phyloP scores from a whole-genome alignment of 2,797 vertebrate species.

The Cottoperca gobio region DNA sequence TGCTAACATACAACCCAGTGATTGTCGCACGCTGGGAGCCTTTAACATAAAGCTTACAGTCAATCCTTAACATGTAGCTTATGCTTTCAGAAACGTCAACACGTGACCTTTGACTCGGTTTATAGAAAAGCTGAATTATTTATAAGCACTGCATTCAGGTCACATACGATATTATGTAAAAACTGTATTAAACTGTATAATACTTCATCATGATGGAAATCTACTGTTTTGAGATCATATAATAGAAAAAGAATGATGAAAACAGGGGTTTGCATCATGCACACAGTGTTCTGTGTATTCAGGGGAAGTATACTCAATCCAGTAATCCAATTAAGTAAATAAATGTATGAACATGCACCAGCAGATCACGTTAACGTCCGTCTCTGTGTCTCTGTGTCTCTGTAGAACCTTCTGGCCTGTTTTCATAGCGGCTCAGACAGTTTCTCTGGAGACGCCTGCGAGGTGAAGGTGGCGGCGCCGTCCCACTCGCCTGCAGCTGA shows the following conservation, averaged over 20 bases:
- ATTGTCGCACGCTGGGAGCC: background rate
- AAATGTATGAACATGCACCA: background rate
- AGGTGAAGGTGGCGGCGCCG: constrained; percentile 97
- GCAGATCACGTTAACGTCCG: background rate
- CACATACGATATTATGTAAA: background rate
- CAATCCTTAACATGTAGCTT: constrained; percentile 40
- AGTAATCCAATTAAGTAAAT: background rate
- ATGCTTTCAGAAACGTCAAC: constrained; percentile 34
- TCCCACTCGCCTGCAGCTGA: constrained; percentile 93
- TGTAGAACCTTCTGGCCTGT: constrained; percentile 93
- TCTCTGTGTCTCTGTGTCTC: background rate
- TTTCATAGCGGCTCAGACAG: constrained; percentile 95
- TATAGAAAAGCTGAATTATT: constrained; percentile 44
- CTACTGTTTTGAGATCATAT: background rate
- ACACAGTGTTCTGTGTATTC: background rate
- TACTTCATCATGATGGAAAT: background rate
- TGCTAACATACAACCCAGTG: no score
- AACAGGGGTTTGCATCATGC: background rate
- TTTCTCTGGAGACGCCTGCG: constrained; percentile 95
- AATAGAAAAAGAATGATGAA: no score
- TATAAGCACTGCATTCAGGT: constrained; percentile 27
- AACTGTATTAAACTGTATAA: background rate
- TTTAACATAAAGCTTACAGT: background rate
- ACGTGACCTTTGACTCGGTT: constrained; percentile 24
- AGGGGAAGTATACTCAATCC: background rate